Conservation (phyloP, 2,888 invertebrate species). For the Limnephilus marmoratus region DNA sequence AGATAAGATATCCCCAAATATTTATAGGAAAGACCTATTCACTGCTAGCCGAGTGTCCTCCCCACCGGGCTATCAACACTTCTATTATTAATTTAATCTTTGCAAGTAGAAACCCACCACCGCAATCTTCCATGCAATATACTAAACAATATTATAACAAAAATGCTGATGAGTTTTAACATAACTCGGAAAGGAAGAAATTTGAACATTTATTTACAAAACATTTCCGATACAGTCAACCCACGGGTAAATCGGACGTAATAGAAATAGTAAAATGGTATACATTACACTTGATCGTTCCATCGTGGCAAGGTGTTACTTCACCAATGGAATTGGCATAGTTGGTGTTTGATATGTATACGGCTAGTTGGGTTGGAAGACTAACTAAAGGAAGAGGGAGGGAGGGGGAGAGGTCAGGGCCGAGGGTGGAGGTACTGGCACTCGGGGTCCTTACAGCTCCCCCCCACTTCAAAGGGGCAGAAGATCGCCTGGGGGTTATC, state of each 20-base stretch:
- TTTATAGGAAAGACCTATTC: too few relatives aligned
- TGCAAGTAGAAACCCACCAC: neutral
- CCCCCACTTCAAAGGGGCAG: conserved; percentile 76
- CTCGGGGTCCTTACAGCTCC: conserved; percentile 75
- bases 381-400: neutral
- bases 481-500: conserved; percentile 76
- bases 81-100: neutral
- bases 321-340: conserved; percentile 13
- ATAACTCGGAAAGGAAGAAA: neutral
- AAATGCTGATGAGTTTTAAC: neutral
- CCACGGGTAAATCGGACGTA: neutral
- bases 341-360: conserved; percentile 31
- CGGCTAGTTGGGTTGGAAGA: neutral
- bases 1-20: too few relatives aligned
- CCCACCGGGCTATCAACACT: neutral
- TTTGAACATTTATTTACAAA: neutral
- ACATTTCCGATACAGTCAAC: neutral
- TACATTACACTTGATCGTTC: conserved; percentile 48
- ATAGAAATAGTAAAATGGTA: conserved; percentile 29
- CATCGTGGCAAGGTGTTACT: conserved; percentile 3
- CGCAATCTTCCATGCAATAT: neutral
- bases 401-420: conserved; percentile 13
- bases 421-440: conserved; percentile 76
- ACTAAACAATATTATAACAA: neutral
- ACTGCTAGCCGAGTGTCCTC: neutral